These are phyloP conservation scores for Gryllus bimaculatus DNA, from an alignment of 1,140 invertebrate species.

Conservation along the genomic window DNA sequence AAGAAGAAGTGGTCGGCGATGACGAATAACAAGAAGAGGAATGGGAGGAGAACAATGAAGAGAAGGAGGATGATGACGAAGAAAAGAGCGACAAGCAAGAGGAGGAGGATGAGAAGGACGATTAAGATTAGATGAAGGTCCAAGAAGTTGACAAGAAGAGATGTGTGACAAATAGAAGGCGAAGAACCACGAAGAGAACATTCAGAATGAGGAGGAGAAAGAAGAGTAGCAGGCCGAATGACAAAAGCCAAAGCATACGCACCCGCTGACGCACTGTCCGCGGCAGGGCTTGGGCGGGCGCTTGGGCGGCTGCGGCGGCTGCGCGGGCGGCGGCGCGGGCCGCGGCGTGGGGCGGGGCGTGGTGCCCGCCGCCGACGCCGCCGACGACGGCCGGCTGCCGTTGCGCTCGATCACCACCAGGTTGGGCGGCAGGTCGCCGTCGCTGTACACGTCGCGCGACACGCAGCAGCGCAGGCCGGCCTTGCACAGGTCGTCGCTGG, in stretches of 20 bases:
- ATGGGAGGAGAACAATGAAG: no score
- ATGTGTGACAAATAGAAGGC: no score
- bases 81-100: no score
- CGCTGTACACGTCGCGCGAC: slow-evolving; percentile 57
- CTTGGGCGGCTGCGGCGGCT: slow-evolving; percentile 19
- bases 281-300: slow-evolving; percentile 45
- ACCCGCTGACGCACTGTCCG: slow-evolving; percentile 70
- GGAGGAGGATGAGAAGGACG: no score
- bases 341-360: slow-evolving; percentile 28
- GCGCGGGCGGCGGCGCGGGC: slow-evolving; percentile 22
- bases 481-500: slow-evolving; percentile 57
- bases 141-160: no score
- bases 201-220: no score
- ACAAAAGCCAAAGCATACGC: not conserved
- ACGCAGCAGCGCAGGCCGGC: slow-evolving; percentile 63
- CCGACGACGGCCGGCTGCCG: slow-evolving; percentile 27
- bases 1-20: no score
- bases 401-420: slow-evolving; percentile 51
- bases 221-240: no score
- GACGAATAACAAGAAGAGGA: no score
- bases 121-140: no score
- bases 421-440: slow-evolving; percentile 53
- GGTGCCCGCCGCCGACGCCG: slow-evolving; percentile 21
- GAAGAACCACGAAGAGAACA: no score
- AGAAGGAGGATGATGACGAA: no score